Percentiles rank a stretch among this genome's conserved stretches.
phyloP scores from a whole-genome alignment of 2,797 vertebrate genomes.

The Intellagama lesueurii region DNA sequence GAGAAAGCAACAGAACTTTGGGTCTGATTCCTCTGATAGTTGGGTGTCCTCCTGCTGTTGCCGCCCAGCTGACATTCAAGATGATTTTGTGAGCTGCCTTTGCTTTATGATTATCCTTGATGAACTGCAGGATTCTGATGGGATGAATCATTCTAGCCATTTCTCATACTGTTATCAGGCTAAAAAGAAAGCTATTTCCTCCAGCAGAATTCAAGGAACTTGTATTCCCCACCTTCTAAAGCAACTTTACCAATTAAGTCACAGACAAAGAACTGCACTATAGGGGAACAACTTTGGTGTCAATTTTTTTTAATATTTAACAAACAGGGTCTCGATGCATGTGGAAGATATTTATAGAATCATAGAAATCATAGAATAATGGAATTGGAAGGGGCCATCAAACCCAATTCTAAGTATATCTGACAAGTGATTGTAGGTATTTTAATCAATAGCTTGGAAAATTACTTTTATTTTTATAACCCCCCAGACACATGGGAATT shows the following conservation, averaged over 20 bases:
- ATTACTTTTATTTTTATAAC: too few species aligned
- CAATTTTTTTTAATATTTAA: background rate
- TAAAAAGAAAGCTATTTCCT: background rate
- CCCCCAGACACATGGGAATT: too few species aligned
- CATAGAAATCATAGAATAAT: too few species aligned
- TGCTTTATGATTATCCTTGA: background rate
- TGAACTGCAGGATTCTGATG: slow-evolving; percentile 1
- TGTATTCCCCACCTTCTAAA: background rate
- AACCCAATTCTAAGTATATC: too few species aligned
- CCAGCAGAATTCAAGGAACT: background rate
- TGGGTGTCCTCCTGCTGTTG: background rate
- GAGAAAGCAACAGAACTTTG: background rate
- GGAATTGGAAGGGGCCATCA: background rate
- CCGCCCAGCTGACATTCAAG: background rate
- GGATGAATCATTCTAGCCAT: background rate
- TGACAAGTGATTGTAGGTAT: background rate
- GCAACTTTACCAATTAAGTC: background rate
- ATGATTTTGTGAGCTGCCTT: background rate
- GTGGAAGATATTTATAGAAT: background rate
- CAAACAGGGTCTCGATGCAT: background rate
- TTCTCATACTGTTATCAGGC: background rate
- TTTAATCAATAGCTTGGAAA: too few species aligned
- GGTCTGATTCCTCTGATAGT: background rate
- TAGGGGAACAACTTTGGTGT: background rate
- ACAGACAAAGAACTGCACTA: background rate